A percentile compares a stretch with the other conserved stretches of the same genome.
These are phyloP conservation scores for Drosophila eugracilis DNA, from an alignment of 1,140 invertebrate species.

Conservation along the genomic window DNA sequence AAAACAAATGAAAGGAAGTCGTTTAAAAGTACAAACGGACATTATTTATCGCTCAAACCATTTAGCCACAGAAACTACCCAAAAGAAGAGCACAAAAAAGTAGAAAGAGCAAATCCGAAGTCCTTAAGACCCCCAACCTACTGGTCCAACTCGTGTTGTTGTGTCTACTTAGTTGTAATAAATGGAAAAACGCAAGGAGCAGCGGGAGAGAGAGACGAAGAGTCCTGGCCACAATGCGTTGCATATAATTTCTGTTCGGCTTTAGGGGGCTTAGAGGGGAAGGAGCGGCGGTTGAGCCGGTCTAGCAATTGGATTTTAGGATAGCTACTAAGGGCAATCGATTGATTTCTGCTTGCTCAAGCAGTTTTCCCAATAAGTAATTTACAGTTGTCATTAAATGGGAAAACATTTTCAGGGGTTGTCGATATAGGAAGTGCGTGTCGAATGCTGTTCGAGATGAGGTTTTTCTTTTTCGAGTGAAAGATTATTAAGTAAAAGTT, in stretches of 20 bases:
- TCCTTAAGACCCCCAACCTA: not conserved
- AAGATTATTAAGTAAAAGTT: not conserved
- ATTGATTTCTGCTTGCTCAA: slow-evolving; percentile 82
- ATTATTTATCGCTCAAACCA: slow-evolving; percentile 84
- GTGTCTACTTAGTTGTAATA: slow-evolving; percentile 80
- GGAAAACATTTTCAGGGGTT: slow-evolving; percentile 20
- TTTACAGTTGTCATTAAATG: slow-evolving; percentile 70
- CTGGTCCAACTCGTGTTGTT: slow-evolving; percentile 46
- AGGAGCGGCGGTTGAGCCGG: slow-evolving; percentile 3
- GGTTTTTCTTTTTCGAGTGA: not conserved
- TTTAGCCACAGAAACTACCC: slow-evolving; percentile 77
- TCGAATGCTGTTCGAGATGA: slow-evolving; percentile 23
- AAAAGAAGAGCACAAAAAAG: slow-evolving; percentile 44
- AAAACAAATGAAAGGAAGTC: slow-evolving; percentile 85
- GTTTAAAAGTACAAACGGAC: slow-evolving; percentile 85
- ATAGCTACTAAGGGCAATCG: slow-evolving; percentile 56
- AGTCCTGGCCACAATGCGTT: slow-evolving; percentile 59
- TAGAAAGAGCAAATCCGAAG: slow-evolving; percentile 14
- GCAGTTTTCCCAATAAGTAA: slow-evolving; percentile 69
- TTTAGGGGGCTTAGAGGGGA: slow-evolving; percentile 10
- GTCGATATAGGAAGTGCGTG: slow-evolving; percentile 11
- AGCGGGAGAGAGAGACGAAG: no score
- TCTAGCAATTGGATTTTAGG: slow-evolving; percentile 35
- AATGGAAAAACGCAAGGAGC: slow-evolving; percentile 64
- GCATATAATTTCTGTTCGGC: slow-evolving; percentile 68